Evolutionary conservation across 2,797 vertebrate species (phyloP).

Genomic region (Tokudaia muenninki): DNA sequence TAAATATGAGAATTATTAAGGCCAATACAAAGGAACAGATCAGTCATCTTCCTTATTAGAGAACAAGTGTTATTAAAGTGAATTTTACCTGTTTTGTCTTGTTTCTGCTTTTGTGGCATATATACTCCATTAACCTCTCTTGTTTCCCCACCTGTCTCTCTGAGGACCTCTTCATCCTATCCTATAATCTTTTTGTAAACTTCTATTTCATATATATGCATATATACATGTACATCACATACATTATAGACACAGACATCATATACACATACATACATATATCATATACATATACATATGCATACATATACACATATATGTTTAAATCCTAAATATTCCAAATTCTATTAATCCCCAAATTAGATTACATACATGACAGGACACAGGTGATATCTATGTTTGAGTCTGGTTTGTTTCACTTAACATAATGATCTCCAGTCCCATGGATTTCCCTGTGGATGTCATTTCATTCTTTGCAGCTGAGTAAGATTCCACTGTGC

Average conservation of each 20-base stretch:
- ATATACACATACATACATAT: not conserved
- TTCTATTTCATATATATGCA: not conserved
- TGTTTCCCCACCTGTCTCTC: not conserved
- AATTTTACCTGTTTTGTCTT: conserved; percentile 68
- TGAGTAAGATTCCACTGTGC: not conserved
- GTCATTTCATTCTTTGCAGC: not conserved
- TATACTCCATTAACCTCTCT: not conserved
- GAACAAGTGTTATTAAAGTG: conserved; percentile 54
- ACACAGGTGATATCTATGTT: not conserved
- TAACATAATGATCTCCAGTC: not conserved
- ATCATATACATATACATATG: too few relatives aligned
- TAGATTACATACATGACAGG: not conserved
- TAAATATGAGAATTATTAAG: conserved; percentile 64
- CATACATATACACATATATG: not conserved
- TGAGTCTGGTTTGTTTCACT: not conserved
- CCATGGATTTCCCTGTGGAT: not conserved
- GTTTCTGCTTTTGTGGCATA: not conserved
- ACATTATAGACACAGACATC: too few relatives aligned
- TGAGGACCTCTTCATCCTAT: not conserved
- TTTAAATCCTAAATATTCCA: not conserved
- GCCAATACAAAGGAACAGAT: conserved; percentile 35
- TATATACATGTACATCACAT: not conserved
- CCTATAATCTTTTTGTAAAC: not conserved
- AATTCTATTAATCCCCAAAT: not conserved
- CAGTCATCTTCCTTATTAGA: not conserved